Evolutionary conservation across 2,797 vertebrate genomes (phyloP).

Genomic region (Pipistrellus nathusii): DNA sequence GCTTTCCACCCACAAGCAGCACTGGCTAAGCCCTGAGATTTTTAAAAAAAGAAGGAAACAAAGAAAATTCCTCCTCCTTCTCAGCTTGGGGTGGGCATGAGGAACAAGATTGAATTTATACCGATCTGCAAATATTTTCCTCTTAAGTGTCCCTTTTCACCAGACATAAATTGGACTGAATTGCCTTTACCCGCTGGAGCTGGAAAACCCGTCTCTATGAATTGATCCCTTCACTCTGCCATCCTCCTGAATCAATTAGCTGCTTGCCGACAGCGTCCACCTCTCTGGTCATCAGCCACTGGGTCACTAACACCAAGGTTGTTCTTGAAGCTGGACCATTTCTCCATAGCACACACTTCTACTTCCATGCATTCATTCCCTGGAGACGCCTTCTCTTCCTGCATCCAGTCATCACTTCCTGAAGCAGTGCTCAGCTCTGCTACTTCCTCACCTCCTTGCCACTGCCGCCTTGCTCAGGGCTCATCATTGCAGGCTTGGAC

Average conservation of each 20-base stretch:
- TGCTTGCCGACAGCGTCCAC: neutral
- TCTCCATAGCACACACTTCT: neutral
- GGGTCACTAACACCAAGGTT: neutral
- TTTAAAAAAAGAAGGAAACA: neutral
- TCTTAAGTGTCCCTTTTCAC: conserved; percentile 69
- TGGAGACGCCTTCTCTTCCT: neutral
- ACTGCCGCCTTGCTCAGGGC: too few relatives aligned
- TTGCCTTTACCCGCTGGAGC: conserved; percentile 55
- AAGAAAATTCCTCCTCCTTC: neutral
- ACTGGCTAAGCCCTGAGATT: neutral
- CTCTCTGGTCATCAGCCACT: neutral
- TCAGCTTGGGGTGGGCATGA: conserved; percentile 32
- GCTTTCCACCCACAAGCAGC: neutral
- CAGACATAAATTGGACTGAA: conserved; percentile 75
- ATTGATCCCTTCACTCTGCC: conserved; percentile 49
- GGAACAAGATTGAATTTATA: conserved; percentile 66
- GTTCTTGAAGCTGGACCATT: neutral
- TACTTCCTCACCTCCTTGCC: neutral
- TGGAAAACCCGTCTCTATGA: conserved; percentile 41
- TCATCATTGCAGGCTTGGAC: neutral
- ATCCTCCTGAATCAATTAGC: conserved; percentile 63
- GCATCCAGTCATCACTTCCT: rapidly evolving
- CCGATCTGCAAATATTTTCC: conserved; percentile 74
- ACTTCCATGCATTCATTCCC: neutral
- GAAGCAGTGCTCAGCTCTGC: rapidly evolving